Base-by-base conservation (phyloP, 2,888 invertebrate species). In the Bombylius discolor region DNA sequence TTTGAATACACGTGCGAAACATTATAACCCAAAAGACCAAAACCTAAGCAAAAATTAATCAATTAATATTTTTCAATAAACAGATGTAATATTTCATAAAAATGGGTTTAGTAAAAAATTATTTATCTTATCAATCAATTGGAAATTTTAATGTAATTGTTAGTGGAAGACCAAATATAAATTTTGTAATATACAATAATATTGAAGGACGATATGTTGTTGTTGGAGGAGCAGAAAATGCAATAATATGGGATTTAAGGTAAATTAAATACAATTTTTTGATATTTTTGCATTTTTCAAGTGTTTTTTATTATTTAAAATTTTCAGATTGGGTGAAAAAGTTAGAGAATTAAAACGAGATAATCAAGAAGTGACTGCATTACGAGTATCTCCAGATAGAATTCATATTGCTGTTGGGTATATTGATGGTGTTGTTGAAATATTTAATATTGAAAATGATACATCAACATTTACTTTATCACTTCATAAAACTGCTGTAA, bases 61-160 rank as follows among this genome's bases (percentile, higher is more conserved):
- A 23, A 23, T 23, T 23, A 23, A 23, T 23, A 23, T 23, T 23
- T 23, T 23, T 23, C 23, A 23, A 23, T 23, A 23, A 23, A 23
- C 23, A 23, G 23, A 59, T 23, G 23, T 23, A 23, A 23, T 23
- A 23, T 23, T 23, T 23, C 23, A 23, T 23, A 23, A 70, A 66
- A 65, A 92, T 92, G 92, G 91, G 90, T 52, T 75, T 93, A 56
- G 92, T 96, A 9, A 96, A 93, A 69, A 93, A 98, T 76, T 98
- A 98, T 79, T 79, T 96, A 62, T 84, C 93, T 52, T 97, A 90
- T 71, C 82, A 81, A 34, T 83, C 89, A 4, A 82, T 83, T 58
- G 91, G 90, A 9, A 85, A 85, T 59, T 92, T 95, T 70, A 95
- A 94, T 70, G 82, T 96, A 49, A 87, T 98, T 57, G 84, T 87